Evolutionary conservation across 2,888 invertebrate genomes (phyloP), one percentile per base, ranked within the genome.

Genomic region (Epistrophe eligans): DNA sequence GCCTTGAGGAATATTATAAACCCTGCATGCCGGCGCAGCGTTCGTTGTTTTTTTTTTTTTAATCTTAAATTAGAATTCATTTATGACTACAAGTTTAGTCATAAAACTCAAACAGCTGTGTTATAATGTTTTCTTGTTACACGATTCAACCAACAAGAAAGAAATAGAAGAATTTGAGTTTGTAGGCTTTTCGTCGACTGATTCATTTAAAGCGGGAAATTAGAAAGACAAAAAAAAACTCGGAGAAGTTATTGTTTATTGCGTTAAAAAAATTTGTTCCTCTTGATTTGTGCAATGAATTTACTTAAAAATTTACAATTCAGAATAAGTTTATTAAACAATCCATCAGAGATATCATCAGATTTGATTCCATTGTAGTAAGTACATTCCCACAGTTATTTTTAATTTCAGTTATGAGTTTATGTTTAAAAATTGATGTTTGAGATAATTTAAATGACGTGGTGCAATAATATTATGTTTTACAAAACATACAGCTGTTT

Each of bases 51-150:
- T 58, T 76, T 66, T 17, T 50, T 70, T 70, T 13, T 15, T 24
- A 43, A 38, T 81, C 81, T 76, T 72, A 77, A 84, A 72, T 84
- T 81, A 84, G 81, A 84, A 80, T 66, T 71, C 38, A 71, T 58
- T 79, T 71, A 67, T 60, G 67, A 60, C 58, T 66, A 71, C 71
- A 35, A 71, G 24, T 64, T 17, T 50, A 52, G 38, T 72, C 55
- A 43, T 48, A 45, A 43, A 57, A 45, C 9, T n/a, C 17, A 52
- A 64, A 71, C 70, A 80, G 84, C 74, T 76, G 80, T 74, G 62
- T 38, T 79, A 38, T 67, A 66, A 50, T 67, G 60, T 73, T 55
- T 52, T 70, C 62, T 73, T 35, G 32, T 43, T 43, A 50, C 15
- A 38, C 67, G 35, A 38, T 35, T 19, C 15, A 19, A 67, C 38